Evolutionary conservation across 2,113 vertebrate species (phyloP), one percentile per base, ranked within the genome.

Genomic region (Macquaria ambigua): DNA sequence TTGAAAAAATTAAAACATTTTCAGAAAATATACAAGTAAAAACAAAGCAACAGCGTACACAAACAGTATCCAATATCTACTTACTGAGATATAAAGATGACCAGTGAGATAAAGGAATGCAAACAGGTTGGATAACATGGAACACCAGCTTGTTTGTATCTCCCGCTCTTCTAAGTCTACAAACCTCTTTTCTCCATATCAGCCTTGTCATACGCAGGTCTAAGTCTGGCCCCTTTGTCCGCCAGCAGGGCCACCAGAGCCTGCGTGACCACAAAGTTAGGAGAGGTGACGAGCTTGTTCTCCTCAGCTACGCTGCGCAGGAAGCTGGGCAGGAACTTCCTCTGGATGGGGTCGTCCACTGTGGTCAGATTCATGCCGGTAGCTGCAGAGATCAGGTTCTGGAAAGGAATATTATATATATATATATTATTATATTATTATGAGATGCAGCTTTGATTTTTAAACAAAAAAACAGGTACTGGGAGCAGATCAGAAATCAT

Each of bases 351-450:
- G 90, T 99, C 98, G 61, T 99, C 98, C 8, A 99, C 97, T 0
- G 97, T 99, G 56, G 98, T 99, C 84, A 99, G 94, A 90, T 99
- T 99, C 93, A 99, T 97, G 91, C 98, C 98, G 12, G 98, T 99
- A 28, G 98, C 98, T 34, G 98, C 98, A 61, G 98, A 98, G 92
- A 99, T 99, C 95, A 99, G 95, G 93, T 99, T 99, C 98, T 99
- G 90, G 28, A 41, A 20, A 28, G 23, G 15, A 5, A 41, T 1
- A 34, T 15, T 1, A 11, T 20, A 15, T 39, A 2, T 31, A n/a
- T n/a, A n/a, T 25, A 2, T 2, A 10, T 75, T 14, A 34, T 31
- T 52, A 20, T 3, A 34, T 34, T 34, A 34, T 31, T 31, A 31
- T 37, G 8, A 73, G 28, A 1, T 55, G 25, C 21, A 64, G 28